Conservation (phyloP, 2,888 invertebrate species). For the Poecilobothrus nobilitatus region DNA sequence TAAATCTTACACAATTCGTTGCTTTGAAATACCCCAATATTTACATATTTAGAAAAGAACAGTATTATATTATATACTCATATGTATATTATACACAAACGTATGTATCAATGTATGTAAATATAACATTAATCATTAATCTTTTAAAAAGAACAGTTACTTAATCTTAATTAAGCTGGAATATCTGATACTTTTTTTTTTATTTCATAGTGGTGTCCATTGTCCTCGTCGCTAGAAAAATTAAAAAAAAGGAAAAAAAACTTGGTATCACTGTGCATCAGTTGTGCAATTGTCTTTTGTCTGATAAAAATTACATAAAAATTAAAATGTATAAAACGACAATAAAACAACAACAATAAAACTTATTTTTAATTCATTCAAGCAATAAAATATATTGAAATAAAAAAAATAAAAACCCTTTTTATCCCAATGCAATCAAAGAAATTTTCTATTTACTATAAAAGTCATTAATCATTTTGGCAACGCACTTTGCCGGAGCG, state of each 20-base stretch:
- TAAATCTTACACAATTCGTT: not conserved
- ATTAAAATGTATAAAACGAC: not conserved
- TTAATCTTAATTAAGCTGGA: not conserved
- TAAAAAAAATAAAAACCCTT: not conserved
- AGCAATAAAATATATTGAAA: constrained; percentile 6
- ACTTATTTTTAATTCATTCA: constrained; percentile 4
- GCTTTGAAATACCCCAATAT: no score
- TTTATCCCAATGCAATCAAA: constrained; percentile 12
- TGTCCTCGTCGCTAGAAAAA: not conserved
- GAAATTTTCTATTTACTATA: constrained; percentile 3
- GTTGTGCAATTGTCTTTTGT: constrained; percentile 1
- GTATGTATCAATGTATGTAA: no score
- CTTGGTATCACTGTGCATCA: not conserved
- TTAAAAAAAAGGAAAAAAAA: not conserved
- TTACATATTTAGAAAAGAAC: no score
- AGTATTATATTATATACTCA: not conserved
- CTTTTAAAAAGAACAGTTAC: constrained; percentile 6
- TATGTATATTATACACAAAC: not conserved
- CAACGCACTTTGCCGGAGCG: not conserved
- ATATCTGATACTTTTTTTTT: not conserved
- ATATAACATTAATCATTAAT: not conserved
- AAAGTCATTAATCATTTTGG: constrained; percentile 6
- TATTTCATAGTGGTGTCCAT: not conserved
- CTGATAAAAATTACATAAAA: not conserved
- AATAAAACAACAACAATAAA: not conserved